Base-by-base conservation (phyloP, 2,888 invertebrate species). In the Argyresthia goedartella region DNA sequence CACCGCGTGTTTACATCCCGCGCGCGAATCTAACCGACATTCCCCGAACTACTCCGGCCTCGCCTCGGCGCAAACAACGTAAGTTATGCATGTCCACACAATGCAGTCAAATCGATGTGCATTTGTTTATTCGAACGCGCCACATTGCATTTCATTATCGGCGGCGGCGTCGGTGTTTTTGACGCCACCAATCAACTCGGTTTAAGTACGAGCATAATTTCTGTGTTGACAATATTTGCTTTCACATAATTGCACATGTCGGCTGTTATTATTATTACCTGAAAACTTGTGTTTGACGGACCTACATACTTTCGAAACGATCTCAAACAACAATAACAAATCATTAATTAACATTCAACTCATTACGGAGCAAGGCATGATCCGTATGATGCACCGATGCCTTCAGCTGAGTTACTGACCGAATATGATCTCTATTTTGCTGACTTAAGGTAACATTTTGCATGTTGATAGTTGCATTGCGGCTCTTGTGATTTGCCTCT, bases 21-120 rank as follows among this genome's bases (percentile, higher is more conserved):
- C 54, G 64, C 65, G 63, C 25, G 25, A 25, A 25, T 25, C 25
- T 25, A 25, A 6, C 60, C 25, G 25, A 25, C 25, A 25, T 25
- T 25, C 2, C 25, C 25, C 25, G 25, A 25, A 25, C 25, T 15
- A 15, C 44, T 8, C 44, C 44, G 44, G 44, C 42, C 13, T n/a
- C 16, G 44, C 15, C 14, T 16, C 14, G 16, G 14, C 44, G 68
- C 69, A 64, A 69, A 71, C 66, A 69, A 73, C 69, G 81, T 82
- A 81, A 81, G 81, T 81, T 79, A 77, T 81, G 78, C 81, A 80
- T 72, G 73, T 71, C 69, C 70, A 66, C 71, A 71, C 73, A 69
- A 70, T 73, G 68, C 70, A 65, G 66, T 63, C 64, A 66, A 70
- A 67, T 68, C 67, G 67, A 71, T 65, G 64, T 71, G 67, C 71